Evolutionary conservation across 2,888 invertebrate species (phyloP).

Genomic region (Strigamia maritima): DNA sequence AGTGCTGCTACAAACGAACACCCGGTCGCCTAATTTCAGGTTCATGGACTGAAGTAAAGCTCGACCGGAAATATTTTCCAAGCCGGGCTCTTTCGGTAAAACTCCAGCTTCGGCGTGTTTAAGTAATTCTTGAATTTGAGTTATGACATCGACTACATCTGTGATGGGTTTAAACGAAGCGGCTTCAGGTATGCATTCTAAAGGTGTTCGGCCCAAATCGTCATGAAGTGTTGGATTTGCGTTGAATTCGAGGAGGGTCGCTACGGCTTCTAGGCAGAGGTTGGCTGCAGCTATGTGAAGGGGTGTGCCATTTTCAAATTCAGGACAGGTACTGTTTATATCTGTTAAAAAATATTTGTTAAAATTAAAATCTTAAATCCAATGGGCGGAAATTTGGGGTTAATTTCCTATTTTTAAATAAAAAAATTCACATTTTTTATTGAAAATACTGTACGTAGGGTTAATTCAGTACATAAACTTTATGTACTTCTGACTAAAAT

Average conservation of each 20-base stretch:
- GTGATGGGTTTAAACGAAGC: conserved; percentile 51
- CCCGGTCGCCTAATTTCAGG: conserved; percentile 53
- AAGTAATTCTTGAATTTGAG: conserved; percentile 51
- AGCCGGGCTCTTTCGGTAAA: conserved; percentile 5
- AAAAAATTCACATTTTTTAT: too few relatives aligned
- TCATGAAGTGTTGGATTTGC: conserved; percentile 50
- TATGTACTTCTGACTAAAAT: too few relatives aligned
- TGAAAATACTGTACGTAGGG: too few relatives aligned
- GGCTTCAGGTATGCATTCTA: conserved; percentile 54
- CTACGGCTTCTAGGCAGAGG: conserved; percentile 53
- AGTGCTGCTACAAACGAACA: conserved; percentile 45
- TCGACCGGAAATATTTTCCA: conserved; percentile 46
- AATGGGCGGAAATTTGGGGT: too few relatives aligned
- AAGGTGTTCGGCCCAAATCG: conserved; percentile 46
- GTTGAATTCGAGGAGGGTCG: conserved; percentile 52
- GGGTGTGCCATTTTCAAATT: conserved; percentile 56
- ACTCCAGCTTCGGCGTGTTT: conserved; percentile 34
- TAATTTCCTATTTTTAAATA: too few relatives aligned
- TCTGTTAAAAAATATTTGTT: too few relatives aligned
- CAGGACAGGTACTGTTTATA: conserved; percentile 54
- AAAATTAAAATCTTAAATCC: too few relatives aligned
- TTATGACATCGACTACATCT: conserved; percentile 51
- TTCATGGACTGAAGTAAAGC: conserved; percentile 53
- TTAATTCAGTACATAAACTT: too few relatives aligned
- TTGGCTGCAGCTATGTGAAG: conserved; percentile 56